Base-by-base conservation (phyloP, 1,140 invertebrate species). In the Hylaeus anthracinus region DNA sequence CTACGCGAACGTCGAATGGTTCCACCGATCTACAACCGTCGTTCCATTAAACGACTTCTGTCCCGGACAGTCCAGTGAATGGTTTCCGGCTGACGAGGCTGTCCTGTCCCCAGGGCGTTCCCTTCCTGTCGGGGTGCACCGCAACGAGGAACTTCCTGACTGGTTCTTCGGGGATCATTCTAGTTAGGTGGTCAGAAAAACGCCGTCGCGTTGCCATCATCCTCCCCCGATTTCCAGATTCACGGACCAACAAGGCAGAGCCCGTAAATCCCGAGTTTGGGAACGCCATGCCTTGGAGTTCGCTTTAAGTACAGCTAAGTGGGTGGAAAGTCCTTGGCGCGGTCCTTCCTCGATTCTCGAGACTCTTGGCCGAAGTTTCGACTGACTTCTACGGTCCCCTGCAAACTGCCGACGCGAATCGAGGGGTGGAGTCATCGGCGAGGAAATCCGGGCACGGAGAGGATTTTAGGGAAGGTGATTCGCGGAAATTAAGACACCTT, bases 1-100 rank as follows among this genome's bases (percentile, higher is more conserved):
- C 65, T 10, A 3, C 14, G 41, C 14, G 26, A 51, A 14, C 14
- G 14, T 41, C 48, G 51, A 55, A 53, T 12, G 45, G 12, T n/a
- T 14, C 69, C 5, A 37, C 14, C 3, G 12, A 71, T 71, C 45
- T 55, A 9, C 53, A 3, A 37, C 45, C 4, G 60, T 74, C 69
- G 70, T 61, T 53, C 67, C 65, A 61, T 87, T 81, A 78, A 87
- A 84, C 63, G 81, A 81, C 70, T 83, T 83, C 77, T 87, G 85
- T 58, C n/a, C 26, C 45, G 65, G 75, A 86, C 77, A 87, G 85
- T 65, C 53, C 77, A 26, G 58, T 75, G 81, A 87, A 82, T 86
- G 82, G 77, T 77, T 87, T 86, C 81, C 76, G 72, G 75, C 76
- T 86, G 85, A 86, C 84, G 67, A 76, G 12, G 65, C 64, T 43